Percentiles rank a stretch among this genome's conserved stretches.
These are phyloP conservation scores for Hypanus sabinus DNA, from an alignment of 2,113 vertebrate genomes.

Conservation along the genomic window DNA sequence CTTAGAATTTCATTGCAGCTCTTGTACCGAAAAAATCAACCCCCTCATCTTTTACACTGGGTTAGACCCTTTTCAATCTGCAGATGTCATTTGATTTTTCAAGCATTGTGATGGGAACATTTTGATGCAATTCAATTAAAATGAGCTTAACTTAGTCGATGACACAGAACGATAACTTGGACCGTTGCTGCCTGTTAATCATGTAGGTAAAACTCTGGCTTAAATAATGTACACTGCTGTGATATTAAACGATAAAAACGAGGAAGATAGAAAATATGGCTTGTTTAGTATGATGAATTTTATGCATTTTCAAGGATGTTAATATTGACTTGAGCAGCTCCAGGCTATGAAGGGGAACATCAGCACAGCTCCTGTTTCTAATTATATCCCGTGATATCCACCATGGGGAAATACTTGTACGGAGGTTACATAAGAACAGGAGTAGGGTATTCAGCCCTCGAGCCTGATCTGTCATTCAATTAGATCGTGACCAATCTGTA, in stretches of 20 bases:
- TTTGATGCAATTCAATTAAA: background rate
- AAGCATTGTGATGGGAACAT: background rate
- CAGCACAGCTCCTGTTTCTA: background rate
- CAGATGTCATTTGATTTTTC: background rate
- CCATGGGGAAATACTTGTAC: background rate
- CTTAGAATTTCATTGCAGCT: background rate
- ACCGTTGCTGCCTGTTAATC: background rate
- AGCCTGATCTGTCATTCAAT: background rate
- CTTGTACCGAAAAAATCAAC: no score
- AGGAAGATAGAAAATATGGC: background rate
- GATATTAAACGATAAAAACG: background rate
- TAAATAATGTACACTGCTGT: background rate
- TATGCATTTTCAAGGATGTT: background rate
- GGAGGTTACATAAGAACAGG: background rate
- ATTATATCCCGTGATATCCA: background rate
- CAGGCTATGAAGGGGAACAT: background rate
- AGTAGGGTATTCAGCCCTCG: background rate
- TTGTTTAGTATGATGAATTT: background rate
- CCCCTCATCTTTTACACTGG: background rate
- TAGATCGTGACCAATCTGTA: background rate
- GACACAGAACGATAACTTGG: background rate
- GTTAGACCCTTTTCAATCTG: background rate
- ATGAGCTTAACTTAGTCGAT: background rate
- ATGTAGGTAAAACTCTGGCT: background rate
- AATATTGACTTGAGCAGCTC: background rate